Base-by-base conservation (phyloP, 2,888 invertebrate species). In the Latheticus oryzae region DNA sequence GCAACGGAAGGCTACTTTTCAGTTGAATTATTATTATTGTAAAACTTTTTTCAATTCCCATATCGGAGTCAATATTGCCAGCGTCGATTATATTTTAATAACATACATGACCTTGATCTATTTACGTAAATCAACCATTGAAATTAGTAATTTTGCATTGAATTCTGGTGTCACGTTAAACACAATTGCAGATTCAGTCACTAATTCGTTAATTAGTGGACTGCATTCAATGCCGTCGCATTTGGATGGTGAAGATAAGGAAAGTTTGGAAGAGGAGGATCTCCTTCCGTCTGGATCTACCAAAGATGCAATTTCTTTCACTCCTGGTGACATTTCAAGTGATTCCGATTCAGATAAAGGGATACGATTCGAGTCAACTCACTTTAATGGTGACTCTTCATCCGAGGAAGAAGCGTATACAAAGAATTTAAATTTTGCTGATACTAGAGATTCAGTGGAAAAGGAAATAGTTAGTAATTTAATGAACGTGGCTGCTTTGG, bases 301-400 rank as follows among this genome's bases (percentile, higher is more conserved):
- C 8, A 15, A 33, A 11, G 12, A 47, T 28, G 67, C 26, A 35
- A 40, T 60, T 2, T 58, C 61, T 4, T 53, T 57, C 28, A 65
- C 67, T 5, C 66, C 69, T 5, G 71, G 67, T 5, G 73, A 76
- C 23, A 53, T 69, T 24, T 76, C 77, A 0, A 76, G 73, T 50
- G 78, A 78, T 64, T 77, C 78, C 1, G 75, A 78, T 43, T 74
- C 74, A 2, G 76, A 76, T 5, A 69, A 66, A 56, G 74, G 72
- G 23, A 78, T 80, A 8, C 71, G 72, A 51, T 80, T 80, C 56
- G 78, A 79, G 58, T 73, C 77, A 13, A 68, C 73, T 2, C 79
- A 80, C 65, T 79, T 79, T 62, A 78, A 77, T 55, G 73, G 72
- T 9, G 77, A 78, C 35, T 76, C 73, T 58, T 77, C 78, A 9